A percentile compares a stretch with the other conserved stretches of the same genome.
These are phyloP conservation scores for Parambassis ranga DNA, from an alignment of 2,797 vertebrate genomes.

Conservation along the genomic window DNA sequence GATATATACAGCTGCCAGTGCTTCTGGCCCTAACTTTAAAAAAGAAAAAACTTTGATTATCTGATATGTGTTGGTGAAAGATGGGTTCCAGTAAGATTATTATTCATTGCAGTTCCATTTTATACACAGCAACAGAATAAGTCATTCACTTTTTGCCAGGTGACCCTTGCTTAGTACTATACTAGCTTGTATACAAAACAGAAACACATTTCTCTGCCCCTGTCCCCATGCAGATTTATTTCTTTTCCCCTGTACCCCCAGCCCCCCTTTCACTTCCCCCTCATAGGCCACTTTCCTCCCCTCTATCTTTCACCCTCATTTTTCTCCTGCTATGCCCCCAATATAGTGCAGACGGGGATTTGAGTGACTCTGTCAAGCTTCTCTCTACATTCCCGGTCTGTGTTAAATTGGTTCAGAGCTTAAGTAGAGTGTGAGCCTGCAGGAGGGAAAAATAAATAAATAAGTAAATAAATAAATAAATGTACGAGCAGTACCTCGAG, in stretches of 20 bases:
- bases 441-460: conserved; percentile 23
- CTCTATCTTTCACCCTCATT: conserved; percentile 51
- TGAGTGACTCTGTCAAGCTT: conserved; percentile 68
- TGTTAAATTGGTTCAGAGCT: conserved; percentile 73
- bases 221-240: conserved; percentile 26
- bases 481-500: conserved; percentile 59
- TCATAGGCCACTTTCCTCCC: conserved; percentile 29
- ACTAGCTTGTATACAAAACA: background rate
- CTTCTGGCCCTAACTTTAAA: conserved; percentile 21
- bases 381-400: conserved; percentile 49
- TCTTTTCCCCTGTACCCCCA: background rate
- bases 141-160: conserved; percentile 18
- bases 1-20: conserved; percentile 19
- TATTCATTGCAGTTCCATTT: conserved; percentile 15
- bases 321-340: conserved; percentile 45
- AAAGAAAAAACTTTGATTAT: conserved; percentile 52
- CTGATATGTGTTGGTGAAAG: conserved; percentile 37
- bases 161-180: background rate
- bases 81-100: conserved; percentile 21
- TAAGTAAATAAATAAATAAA: conserved; percentile 47
- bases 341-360: conserved; percentile 61
- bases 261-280: background rate
- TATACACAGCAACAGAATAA: conserved; percentile 24
- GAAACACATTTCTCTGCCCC: background rate
- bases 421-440: conserved; percentile 59